A percentile compares a stretch with the other conserved stretches of the same genome.
Evolutionary conservation across 2,113 vertebrate genomes (phyloP).

Genomic region (Heptranchias perlo): DNA sequence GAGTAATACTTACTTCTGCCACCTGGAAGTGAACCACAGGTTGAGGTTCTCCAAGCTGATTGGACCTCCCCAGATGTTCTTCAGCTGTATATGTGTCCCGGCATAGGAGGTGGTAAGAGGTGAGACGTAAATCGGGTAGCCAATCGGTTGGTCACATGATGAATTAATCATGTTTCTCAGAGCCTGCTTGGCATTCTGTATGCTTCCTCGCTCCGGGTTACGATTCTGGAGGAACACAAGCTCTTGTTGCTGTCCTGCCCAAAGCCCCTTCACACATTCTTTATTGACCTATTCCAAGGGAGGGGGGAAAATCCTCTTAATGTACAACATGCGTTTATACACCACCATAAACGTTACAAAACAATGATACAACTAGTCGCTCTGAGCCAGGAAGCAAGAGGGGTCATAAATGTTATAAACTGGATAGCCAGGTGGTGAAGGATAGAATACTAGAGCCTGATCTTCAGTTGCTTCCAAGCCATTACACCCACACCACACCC

Average conservation of each 20-base stretch:
- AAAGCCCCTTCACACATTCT: conserved; percentile 90
- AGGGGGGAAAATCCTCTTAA: not conserved
- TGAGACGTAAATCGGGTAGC: conserved; percentile 97
- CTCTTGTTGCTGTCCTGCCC: conserved; percentile 96
- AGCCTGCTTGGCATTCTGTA: conserved; percentile 96
- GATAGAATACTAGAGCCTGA: too few species aligned
- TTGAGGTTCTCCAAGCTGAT: conserved; percentile 76
- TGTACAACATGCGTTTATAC: not conserved
- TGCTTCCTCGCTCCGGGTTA: conserved; percentile 92
- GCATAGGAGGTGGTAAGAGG: conserved; percentile 90
- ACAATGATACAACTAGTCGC: not conserved
- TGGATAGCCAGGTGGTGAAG: too few species aligned
- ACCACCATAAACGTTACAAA: not conserved
- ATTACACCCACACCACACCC: too few species aligned
- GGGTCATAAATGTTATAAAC: too few species aligned
- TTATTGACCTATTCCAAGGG: conserved; percentile 75
- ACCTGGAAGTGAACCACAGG: conserved; percentile 81
- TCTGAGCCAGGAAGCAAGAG: not conserved
- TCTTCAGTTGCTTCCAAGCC: too few species aligned
- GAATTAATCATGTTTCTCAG: conserved; percentile 94
- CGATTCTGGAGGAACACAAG: conserved; percentile 90
- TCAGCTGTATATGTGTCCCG: conserved; percentile 79
- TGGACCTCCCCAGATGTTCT: conserved; percentile 75
- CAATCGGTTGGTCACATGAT: conserved; percentile 93
- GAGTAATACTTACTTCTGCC: conserved; percentile 84